Base-by-base conservation (phyloP, 2,113 vertebrate species). In the Hydrochoerus hydrochaeris region DNA sequence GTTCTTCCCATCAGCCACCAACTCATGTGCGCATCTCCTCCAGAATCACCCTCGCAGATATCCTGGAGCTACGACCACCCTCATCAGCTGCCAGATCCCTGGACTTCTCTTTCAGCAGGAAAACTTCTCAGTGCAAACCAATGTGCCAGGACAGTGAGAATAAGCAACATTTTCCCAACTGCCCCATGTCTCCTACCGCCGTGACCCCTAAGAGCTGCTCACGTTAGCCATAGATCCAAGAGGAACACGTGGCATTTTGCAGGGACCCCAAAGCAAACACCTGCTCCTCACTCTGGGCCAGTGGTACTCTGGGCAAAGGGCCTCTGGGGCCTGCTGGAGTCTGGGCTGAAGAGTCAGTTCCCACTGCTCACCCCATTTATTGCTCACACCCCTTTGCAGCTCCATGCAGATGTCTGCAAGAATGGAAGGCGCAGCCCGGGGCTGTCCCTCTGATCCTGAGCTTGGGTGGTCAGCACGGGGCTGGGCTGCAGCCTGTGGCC, bases 391-490 rank as follows among this genome's bases (percentile, higher is more conserved):
- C 17, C 1, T 19, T 16, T 9, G 35, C 38, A 1, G 54, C 20
- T 71, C 78, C 22, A 17, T 4, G 75, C 69, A 83, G 85, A 88
- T 28, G 85, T 67, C 44, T 46, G 24, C 7, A 11, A 73, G 26
- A 81, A 30, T 3, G 9, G 2, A 13, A 12, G 32, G 19, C 0
- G 0, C 63, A 54, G 78, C 71, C 90, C 0, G 0, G 1, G 41
- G 41, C 58, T 1, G 0, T 19, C 38, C 49, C 81, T 81, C 49
- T 67, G 44, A 32, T 54, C 71, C 17, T 52, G 71, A 94, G 88
- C 80, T 65, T 94, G 80, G 88, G 93, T 82, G 80, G 80, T 46
- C 65, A 49, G 65, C 0, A 14, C 17, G 62, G 41, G 90, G 54
- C 10, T 13, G 4, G 26, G 28, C 65, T 22, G 44, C 24, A 28